phyloP scores from a whole-genome alignment of 1,140 invertebrate genomes.

The Leptinotarsa defecta region DNA sequence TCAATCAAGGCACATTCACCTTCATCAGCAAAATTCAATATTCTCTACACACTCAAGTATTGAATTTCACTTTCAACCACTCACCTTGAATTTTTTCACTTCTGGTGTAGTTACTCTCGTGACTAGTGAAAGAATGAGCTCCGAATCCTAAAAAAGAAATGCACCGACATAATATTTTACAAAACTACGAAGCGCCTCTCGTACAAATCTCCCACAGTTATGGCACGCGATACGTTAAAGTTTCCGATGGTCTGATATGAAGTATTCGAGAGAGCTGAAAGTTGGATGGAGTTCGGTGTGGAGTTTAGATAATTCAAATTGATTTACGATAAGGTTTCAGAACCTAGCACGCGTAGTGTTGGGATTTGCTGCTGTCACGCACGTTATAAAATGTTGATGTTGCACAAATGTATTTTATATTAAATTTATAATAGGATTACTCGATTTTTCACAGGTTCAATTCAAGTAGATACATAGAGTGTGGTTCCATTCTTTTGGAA shows the following conservation, averaged over 20 bases:
- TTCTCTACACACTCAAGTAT: too few relatives aligned
- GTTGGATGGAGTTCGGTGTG: slow-evolving; percentile 4
- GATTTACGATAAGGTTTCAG: neutral
- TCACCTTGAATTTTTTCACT: neutral
- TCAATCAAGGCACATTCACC: too few relatives aligned
- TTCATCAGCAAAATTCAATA: too few relatives aligned
- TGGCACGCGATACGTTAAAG: neutral
- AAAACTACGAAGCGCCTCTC: slow-evolving; percentile 10
- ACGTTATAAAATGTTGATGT: neutral
- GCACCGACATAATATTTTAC: slow-evolving; percentile 6
- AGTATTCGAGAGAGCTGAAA: neutral
- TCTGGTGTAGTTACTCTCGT: neutral
- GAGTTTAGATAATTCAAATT: slow-evolving; percentile 3
- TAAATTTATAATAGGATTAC: too few relatives aligned
- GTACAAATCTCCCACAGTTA: neutral
- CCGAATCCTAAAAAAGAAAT: slow-evolving; percentile 4
- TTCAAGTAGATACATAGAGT: too few relatives aligned
- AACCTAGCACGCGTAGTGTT: slow-evolving; percentile 5
- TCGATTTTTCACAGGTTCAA: too few relatives aligned
- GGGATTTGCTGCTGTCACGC: neutral
- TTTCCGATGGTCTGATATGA: neutral
- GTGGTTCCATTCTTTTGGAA: too few relatives aligned
- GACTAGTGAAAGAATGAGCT: neutral
- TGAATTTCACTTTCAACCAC: neutral
- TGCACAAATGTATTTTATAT: too few relatives aligned